Evolutionary conservation across 2,113 vertebrate species (phyloP).

Genomic region (Petroica traversi): DNA sequence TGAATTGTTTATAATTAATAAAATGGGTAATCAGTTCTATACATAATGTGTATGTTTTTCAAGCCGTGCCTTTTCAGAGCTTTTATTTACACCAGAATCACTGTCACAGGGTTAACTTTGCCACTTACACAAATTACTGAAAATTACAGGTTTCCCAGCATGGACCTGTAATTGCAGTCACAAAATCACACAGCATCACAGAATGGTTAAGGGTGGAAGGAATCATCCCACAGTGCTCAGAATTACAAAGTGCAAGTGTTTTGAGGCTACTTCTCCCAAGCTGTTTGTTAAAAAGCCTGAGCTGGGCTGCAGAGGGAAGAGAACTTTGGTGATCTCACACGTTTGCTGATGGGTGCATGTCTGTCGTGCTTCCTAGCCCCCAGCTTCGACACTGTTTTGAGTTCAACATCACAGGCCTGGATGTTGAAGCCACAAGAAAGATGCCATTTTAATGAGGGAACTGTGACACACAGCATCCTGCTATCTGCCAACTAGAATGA

Average conservation of each 20-base stretch:
- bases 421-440: background rate
- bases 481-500: background rate
- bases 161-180: background rate
- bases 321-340: background rate
- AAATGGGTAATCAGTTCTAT: background rate
- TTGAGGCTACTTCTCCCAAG: background rate
- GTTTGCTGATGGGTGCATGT: background rate
- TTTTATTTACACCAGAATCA: background rate
- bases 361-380: background rate
- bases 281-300: accelerated
- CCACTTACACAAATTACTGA: background rate
- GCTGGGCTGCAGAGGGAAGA: background rate
- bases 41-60: background rate
- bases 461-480: background rate
- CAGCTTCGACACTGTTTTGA: background rate
- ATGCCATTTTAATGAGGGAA: background rate
- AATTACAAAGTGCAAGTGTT: background rate
- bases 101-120: background rate
- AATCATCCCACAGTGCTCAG: background rate
- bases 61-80: background rate
- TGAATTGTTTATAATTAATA: background rate
- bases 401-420: background rate
- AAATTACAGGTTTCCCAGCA: background rate
- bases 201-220: background rate
- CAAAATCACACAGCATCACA: background rate